Evolutionary conservation across 1,140 invertebrate species (phyloP).

Genomic region (Ceratitis capitata): DNA sequence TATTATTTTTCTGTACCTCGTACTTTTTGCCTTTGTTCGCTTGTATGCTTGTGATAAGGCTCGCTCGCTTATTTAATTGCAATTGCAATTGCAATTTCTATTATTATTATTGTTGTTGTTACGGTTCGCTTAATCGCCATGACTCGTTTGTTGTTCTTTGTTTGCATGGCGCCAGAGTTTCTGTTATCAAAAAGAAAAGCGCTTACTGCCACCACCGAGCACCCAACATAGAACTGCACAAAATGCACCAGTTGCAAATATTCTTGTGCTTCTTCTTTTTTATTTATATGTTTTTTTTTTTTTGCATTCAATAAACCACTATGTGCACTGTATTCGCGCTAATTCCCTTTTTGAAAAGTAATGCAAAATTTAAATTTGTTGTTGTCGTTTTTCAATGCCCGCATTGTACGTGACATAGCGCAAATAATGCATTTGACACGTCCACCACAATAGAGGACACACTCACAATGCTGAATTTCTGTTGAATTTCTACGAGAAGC

Average conservation of each 20-base stretch:
- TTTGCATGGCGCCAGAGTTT: conserved; percentile 22
- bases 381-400: not conserved
- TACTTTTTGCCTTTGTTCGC: not conserved
- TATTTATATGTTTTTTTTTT: not conserved
- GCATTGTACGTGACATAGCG: not conserved
- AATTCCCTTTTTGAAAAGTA: not conserved
- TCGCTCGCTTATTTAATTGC: not conserved
- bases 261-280: too few relatives aligned
- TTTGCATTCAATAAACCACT: not conserved
- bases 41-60: not conserved
- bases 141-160: conserved; percentile 15
- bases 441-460: not conserved
- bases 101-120: not conserved
- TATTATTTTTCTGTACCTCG: conserved; percentile 14
- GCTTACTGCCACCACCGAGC: not conserved
- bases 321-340: not conserved
- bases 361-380: too few relatives aligned
- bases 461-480: not conserved
- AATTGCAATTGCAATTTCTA: conserved; percentile 17
- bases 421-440: not conserved
- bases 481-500: not conserved
- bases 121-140: not conserved
- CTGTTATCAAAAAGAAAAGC: not conserved
- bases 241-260: too few relatives aligned
- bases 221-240: not conserved